Evolutionary conservation across 2,888 invertebrate genomes (phyloP).

Genomic region (Flabesymbios commensalis): DNA sequence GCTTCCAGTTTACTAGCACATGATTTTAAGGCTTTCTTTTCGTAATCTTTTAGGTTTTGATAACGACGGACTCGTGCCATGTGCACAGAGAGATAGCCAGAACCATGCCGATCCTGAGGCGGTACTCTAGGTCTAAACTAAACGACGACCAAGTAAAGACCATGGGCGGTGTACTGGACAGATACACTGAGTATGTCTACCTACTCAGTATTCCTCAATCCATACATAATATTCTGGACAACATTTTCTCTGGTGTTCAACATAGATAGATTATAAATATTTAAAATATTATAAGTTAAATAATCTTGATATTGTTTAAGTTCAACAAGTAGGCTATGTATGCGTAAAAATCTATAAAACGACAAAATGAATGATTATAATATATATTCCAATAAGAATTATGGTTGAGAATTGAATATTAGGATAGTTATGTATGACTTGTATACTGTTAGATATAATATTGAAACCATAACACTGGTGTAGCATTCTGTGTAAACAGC

Average conservation of each 20-base stretch:
- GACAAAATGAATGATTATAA: too few relatives aligned
- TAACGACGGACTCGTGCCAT: conserved; percentile 41
- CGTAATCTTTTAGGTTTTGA: conserved; percentile 38
- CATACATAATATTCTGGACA: neutral
- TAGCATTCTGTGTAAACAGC: too few relatives aligned
- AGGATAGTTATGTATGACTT: too few relatives aligned
- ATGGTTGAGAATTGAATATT: too few relatives aligned
- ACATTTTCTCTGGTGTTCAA: neutral
- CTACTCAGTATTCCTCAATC: too few relatives aligned
- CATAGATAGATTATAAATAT: too few relatives aligned
- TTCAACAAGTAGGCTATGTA: neutral
- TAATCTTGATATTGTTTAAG: neutral
- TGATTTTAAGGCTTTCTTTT: too few relatives aligned
- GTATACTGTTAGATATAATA: too few relatives aligned
- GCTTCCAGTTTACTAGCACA: too few relatives aligned
- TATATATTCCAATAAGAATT: too few relatives aligned
- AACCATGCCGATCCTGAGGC: conserved; percentile 38
- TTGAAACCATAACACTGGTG: too few relatives aligned
- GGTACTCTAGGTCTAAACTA: conserved; percentile 46
- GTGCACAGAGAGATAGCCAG: conserved; percentile 39
- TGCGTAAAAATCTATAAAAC: neutral
- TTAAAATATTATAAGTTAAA: too few relatives aligned
- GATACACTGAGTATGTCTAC: conserved; percentile 53
- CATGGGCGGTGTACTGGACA: conserved; percentile 56
- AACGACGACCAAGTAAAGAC: conserved; percentile 57